These are phyloP conservation scores for Didymodactylos carnosus DNA, from an alignment of 2,888 invertebrate species.

Conservation along the genomic window DNA sequence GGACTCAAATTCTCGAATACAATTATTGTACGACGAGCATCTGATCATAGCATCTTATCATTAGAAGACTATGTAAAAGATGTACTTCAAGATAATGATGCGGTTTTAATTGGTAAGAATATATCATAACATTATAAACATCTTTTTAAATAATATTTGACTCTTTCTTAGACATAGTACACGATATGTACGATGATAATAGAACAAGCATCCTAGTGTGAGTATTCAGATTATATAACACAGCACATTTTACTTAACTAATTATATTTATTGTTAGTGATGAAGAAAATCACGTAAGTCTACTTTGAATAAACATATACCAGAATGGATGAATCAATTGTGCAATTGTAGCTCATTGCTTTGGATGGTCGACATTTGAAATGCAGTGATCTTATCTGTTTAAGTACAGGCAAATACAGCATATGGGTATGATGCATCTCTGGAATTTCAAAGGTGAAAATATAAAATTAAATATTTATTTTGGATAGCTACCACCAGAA, in stretches of 20 bases:
- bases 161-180: not conserved
- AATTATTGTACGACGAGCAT: not conserved
- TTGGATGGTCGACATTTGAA: slow-evolving; percentile 9
- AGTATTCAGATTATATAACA: not conserved
- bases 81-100: not conserved
- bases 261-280: not conserved
- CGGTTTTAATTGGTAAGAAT: not conserved
- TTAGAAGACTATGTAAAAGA: not conserved
- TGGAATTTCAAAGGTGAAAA: not conserved
- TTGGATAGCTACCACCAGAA: not conserved
- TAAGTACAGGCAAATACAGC: slow-evolving; percentile 3
- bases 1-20: too few species aligned
- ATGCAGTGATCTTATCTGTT: slow-evolving; percentile 1
- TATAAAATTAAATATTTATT: not conserved
- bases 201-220: not conserved
- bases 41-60: not conserved
- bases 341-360: not conserved
- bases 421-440: not conserved
- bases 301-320: not conserved
- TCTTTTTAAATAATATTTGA: not conserved
- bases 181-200: not conserved
- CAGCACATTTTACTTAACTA: too few species aligned
- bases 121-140: too few species aligned
- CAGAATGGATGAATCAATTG: not conserved
- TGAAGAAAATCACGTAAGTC: not conserved